phyloP scores from a whole-genome alignment of 1,140 invertebrate species.

The Drosophila trapezifrons region DNA sequence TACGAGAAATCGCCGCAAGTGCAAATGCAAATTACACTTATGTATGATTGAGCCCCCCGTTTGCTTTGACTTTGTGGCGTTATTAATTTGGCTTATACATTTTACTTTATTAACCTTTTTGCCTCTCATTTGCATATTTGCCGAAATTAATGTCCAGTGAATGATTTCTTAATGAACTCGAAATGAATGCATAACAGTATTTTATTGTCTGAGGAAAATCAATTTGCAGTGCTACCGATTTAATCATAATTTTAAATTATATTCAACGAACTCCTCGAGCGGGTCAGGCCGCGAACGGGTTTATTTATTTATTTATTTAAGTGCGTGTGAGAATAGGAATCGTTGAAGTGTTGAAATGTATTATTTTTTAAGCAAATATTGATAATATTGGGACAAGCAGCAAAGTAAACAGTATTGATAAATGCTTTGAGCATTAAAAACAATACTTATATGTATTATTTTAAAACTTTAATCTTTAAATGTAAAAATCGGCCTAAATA shows the following conservation, averaged over 20 bases:
- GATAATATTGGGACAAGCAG: no score
- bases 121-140: constrained; percentile 37
- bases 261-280: constrained; percentile 23
- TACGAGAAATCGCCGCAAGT: constrained; percentile 13
- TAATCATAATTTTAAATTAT: constrained; percentile 38
- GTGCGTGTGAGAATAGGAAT: not conserved
- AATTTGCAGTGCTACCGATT: constrained; percentile 44
- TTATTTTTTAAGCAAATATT: not conserved
- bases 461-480: not conserved
- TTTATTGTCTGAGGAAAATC: constrained; percentile 45
- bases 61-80: constrained; percentile 34
- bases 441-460: no score
- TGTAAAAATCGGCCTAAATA: not conserved
- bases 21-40: constrained; percentile 52
- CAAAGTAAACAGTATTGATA: no score
- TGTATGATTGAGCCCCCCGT: constrained; percentile 45
- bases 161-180: constrained; percentile 57
- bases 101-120: constrained; percentile 23
- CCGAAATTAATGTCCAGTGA: constrained; percentile 53
- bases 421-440: no score
- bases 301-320: constrained; percentile 14
- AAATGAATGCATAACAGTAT: constrained; percentile 42
- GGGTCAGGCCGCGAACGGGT: constrained; percentile 26
- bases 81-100: constrained; percentile 36
- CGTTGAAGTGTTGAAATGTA: no score